These are phyloP conservation scores for Homarus gammarus DNA, from an alignment of 2,888 invertebrate species.

Conservation along the genomic window DNA sequence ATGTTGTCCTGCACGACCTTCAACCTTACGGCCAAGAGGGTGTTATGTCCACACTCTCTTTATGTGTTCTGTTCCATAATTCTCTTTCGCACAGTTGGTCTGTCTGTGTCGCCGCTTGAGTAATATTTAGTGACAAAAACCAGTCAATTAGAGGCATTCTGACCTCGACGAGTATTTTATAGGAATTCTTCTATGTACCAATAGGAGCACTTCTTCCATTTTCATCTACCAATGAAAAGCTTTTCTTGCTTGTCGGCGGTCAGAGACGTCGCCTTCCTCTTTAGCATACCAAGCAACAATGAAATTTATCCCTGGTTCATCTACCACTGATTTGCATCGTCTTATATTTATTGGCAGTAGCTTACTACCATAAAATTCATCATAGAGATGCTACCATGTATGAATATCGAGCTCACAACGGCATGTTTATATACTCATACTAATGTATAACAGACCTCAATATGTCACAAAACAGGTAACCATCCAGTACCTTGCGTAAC, in stretches of 20 bases:
- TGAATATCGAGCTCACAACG: too few relatives aligned
- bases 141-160: not conserved
- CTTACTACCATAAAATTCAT: too few relatives aligned
- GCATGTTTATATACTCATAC: too few relatives aligned
- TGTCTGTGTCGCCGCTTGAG: not conserved
- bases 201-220: not conserved
- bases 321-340: too few relatives aligned
- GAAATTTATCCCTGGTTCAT: too few relatives aligned
- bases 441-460: too few relatives aligned
- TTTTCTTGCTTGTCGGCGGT: not conserved
- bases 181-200: not conserved
- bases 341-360: too few relatives aligned
- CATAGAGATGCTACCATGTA: too few relatives aligned
- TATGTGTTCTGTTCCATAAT: not conserved
- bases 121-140: not conserved
- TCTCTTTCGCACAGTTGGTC: not conserved
- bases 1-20: not conserved
- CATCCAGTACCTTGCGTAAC: too few relatives aligned
- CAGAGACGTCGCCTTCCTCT: too few relatives aligned
- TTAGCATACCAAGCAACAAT: too few relatives aligned
- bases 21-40: not conserved
- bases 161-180: not conserved
- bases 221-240: not conserved
- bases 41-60: not conserved
- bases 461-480: too few relatives aligned